Base-by-base conservation (phyloP, 37 sponge, comb jelly and placozoan genomes). In the Ephydatia muelleri region DNA sequence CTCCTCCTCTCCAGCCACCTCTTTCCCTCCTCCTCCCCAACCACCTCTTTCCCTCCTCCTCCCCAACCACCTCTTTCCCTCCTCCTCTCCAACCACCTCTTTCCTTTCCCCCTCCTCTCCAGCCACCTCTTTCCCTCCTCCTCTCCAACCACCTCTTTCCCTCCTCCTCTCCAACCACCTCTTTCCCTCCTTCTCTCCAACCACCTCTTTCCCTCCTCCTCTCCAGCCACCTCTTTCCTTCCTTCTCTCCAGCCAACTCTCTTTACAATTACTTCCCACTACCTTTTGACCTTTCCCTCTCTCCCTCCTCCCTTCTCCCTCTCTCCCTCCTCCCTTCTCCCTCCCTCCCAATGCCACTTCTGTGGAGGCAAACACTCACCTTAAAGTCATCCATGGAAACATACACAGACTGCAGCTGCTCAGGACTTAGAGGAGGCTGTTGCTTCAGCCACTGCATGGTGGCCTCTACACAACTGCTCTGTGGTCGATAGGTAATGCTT, bases 321-420 rank as follows among this genome's bases (percentile, higher is more conserved):
- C 28, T 74, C 5, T 43, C 43, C 19, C 1, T 57, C 57, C 57
- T 57, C 16, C 19, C 16, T 21, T 57, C 19, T 1, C 57, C 12
- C 57, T 57, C 16, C 57, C 30, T 14, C 16, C 57, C 57, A 14
- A 14, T 1, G 0, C 57, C 16, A 4, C 19, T 57, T 43, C 47
- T 11, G 8, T 43, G 6, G 8, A 43, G 8, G 47, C 47, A 14
- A 21, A 57, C 12, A 22, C 72, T 72, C 37, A 80, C 88, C 77
- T 73, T 31, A 67, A 88, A 88, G 32, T 88, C 88, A 3, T 77
- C 70, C 43, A 31, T 43, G 26, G 83, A 73, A 37, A 88, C 83
- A 29, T 37, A 77, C 64, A 88, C 70, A 33, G 35, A 47, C 16
- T 64, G 19, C 9, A 82, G 86, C 47, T 68, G 65, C 49, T 86